phyloP scores from a whole-genome alignment of 2,797 vertebrate genomes.

The Hemitrygon akajei region DNA sequence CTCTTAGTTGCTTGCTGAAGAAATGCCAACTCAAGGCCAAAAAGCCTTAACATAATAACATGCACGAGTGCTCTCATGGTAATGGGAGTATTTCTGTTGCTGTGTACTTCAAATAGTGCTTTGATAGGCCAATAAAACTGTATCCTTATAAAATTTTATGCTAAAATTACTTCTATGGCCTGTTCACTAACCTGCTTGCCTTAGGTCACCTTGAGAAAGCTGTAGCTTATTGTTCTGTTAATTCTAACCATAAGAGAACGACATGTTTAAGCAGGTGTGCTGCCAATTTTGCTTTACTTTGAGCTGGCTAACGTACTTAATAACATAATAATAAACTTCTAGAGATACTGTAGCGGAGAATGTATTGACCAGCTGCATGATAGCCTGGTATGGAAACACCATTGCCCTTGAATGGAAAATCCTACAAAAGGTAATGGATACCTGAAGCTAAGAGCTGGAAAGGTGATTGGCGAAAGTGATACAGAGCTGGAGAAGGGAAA shows the following conservation, averaged over 20 bases:
- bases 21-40: conserved; percentile 32
- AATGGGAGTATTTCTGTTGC: conserved; percentile 34
- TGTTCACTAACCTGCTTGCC: conserved; percentile 24
- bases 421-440: too few species aligned
- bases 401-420: too few species aligned
- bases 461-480: too few species aligned
- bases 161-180: conserved; percentile 34
- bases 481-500: too few species aligned
- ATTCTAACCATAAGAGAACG: conserved; percentile 1
- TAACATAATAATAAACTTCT: too few species aligned
- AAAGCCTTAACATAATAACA: conserved; percentile 32
- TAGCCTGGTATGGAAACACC: too few species aligned
- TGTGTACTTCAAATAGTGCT: conserved; percentile 27
- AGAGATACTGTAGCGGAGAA: too few species aligned
- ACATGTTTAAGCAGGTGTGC: conserved; percentile 20
- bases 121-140: conserved; percentile 36
- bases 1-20: conserved; percentile 11
- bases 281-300: not conserved
- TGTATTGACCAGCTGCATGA: too few species aligned
- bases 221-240: conserved; percentile 20
- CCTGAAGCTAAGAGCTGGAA: too few species aligned
- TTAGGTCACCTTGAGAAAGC: conserved; percentile 1
- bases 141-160: conserved; percentile 37
- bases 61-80: conserved; percentile 29
- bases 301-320: not conserved